A percentile compares a stretch with the other conserved stretches of the same genome.
phyloP scores from a whole-genome alignment of 2,888 invertebrate genomes.

The Perdita meconis region DNA sequence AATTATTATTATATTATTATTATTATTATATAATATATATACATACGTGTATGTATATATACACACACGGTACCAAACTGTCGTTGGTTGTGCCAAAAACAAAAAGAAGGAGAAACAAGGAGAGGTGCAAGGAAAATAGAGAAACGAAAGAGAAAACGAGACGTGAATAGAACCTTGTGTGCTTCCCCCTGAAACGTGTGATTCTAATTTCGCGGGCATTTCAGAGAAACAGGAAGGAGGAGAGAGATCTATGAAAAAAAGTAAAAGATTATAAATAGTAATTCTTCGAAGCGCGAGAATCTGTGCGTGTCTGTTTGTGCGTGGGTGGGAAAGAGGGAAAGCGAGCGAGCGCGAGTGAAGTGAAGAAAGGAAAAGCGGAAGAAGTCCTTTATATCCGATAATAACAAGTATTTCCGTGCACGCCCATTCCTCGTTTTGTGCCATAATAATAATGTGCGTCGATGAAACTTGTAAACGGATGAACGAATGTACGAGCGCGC shows the following conservation, averaged over 20 bases:
- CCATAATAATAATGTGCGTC: slow-evolving; percentile 72
- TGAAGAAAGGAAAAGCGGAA: slow-evolving; percentile 45
- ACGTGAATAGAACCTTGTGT: slow-evolving; percentile 49
- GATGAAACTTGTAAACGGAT: slow-evolving; percentile 46
- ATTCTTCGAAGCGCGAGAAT: slow-evolving; percentile 26
- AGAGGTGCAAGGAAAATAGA: slow-evolving; percentile 22
- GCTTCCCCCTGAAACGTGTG: slow-evolving; percentile 64
- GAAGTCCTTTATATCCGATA: slow-evolving; percentile 43
- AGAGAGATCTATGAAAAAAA: slow-evolving; percentile 26
- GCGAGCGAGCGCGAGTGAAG: slow-evolving; percentile 17
- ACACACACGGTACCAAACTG: slow-evolving; percentile 75
- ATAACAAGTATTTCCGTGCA: slow-evolving; percentile 45
- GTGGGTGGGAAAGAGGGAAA: not conserved
- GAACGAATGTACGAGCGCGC: not conserved
- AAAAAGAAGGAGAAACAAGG: not conserved
- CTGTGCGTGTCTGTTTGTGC: not conserved
- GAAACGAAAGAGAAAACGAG: slow-evolving; percentile 56
- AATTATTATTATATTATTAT: slow-evolving; percentile 51
- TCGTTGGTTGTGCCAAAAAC: slow-evolving; percentile 77
- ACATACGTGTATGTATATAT: slow-evolving; percentile 47
- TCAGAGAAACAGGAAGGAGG: slow-evolving; percentile 24
- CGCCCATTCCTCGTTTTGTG: slow-evolving; percentile 71
- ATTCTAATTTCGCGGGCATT: slow-evolving; percentile 74
- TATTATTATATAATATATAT: slow-evolving; percentile 38
- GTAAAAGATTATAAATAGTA: slow-evolving; percentile 42